Evolutionary conservation across 1,140 invertebrate genomes (phyloP).

Genomic region (Achroia grisella): DNA sequence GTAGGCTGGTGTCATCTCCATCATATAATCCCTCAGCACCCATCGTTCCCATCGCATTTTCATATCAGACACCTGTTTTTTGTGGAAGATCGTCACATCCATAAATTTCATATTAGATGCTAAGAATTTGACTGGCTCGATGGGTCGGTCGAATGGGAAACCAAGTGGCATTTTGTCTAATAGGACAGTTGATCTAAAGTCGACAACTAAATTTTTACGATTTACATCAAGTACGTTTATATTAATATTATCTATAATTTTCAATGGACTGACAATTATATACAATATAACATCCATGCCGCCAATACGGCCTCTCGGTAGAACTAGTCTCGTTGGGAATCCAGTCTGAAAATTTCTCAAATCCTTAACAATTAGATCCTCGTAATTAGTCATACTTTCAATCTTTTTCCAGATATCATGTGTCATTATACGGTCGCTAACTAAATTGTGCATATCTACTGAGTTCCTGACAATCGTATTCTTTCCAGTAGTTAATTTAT

Average conservation of each 20-base stretch:
- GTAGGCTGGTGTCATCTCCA: slow-evolving; percentile 19
- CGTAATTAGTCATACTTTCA: slow-evolving; percentile 43
- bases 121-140: slow-evolving; percentile 68
- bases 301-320: slow-evolving; percentile 76
- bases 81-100: slow-evolving; percentile 77
- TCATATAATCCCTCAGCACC: slow-evolving; percentile 39
- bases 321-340: slow-evolving; percentile 76
- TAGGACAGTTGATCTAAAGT: slow-evolving; percentile 53
- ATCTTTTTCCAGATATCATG: slow-evolving; percentile 59
- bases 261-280: slow-evolving; percentile 73
- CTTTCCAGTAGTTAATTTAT: slow-evolving; percentile 72
- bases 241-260: slow-evolving; percentile 44
- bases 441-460: slow-evolving; percentile 67
- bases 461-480: slow-evolving; percentile 75
- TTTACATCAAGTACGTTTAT: slow-evolving; percentile 36
- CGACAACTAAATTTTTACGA: slow-evolving; percentile 35
- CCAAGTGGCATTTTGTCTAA: slow-evolving; percentile 77
- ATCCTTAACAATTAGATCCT: slow-evolving; percentile 33
- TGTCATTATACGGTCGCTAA: slow-evolving; percentile 58
- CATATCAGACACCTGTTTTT: slow-evolving; percentile 51
- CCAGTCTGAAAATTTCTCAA: slow-evolving; percentile 67
- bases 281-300: slow-evolving; percentile 77
- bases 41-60: slow-evolving; percentile 46
- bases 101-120: slow-evolving; percentile 76
- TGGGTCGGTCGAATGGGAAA: slow-evolving; percentile 79